phyloP scores from a whole-genome alignment of 2,888 invertebrate species.

The Idaea straminata region DNA sequence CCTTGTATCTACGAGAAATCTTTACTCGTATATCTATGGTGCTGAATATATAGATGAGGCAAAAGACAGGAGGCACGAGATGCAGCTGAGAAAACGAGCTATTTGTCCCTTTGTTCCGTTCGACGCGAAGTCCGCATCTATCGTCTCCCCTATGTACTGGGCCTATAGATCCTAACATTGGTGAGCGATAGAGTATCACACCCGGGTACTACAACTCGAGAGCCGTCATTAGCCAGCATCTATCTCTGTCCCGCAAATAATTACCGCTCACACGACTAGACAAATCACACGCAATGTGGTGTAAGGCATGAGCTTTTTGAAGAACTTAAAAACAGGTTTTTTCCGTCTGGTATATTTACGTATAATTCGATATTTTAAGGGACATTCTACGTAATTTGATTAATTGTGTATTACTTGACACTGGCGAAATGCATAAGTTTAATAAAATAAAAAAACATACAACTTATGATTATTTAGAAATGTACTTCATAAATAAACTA shows the following conservation, averaged over 20 bases:
- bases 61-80: not conserved
- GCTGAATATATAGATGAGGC: not conserved
- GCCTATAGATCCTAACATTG: not conserved
- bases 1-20: not conserved
- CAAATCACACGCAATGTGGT: conserved; percentile 43
- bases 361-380: not conserved
- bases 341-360: not conserved
- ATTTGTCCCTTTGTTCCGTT: not conserved
- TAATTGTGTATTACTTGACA: too few relatives aligned
- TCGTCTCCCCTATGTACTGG: not conserved
- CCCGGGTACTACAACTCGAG: conserved; percentile 9
- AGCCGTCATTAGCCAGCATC: conserved; percentile 52
- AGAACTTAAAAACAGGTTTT: not conserved
- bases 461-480: too few relatives aligned
- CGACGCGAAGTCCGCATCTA: not conserved
- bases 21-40: not conserved
- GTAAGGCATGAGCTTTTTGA: conserved; percentile 24
- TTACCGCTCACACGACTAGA: conserved; percentile 55
- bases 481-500: too few relatives aligned
- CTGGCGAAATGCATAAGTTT: too few relatives aligned
- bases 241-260: conserved; percentile 60
- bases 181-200: conserved; percentile 2
- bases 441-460: too few relatives aligned
- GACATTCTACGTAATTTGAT: too few relatives aligned
- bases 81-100: not conserved